Evolutionary conservation across 2,888 invertebrate genomes (phyloP), one percentile per base, ranked within the genome.

Genomic region (Gari tellinella): DNA sequence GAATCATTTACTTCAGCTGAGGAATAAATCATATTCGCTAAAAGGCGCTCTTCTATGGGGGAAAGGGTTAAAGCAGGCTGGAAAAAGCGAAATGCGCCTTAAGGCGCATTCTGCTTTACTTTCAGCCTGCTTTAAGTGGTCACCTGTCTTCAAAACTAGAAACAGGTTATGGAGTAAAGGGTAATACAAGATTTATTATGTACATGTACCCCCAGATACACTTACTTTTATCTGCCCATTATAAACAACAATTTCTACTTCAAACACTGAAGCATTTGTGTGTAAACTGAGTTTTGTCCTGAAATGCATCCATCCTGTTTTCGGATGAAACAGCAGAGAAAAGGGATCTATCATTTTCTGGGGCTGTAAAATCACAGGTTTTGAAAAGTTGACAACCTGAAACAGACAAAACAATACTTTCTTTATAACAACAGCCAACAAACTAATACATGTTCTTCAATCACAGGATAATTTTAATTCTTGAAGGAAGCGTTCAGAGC

Each of bases 201-300:
- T n/a, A n/a, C n/a, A n/a, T n/a, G n/a, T n/a, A n/a, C n/a, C n/a
- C n/a, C n/a, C n/a, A 31, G 10, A 7, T 31, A 7, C 10, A 31
- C 89, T 93, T 93, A 86, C 92, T 86, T 89, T 89, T 65, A 96
- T 92, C 89, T 94, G 94, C 52, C 96, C 96, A 90, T 95, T 94
- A 90, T 96, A 96, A 87, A 95, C 94, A 57, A 95, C 91, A 73
- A 96, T 92, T 38, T 96, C 95, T 76, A 96, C 93, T 81, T 93
- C 93, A 82, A 96, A 94, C 43, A 94, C 93, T 31, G 96, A 95
- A 67, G 96, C 94, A 91, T 96, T 96, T 21, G 96, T 96, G 89
- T 94, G 94, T 57, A 96, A 92, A 46, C 94, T 93, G 81, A 96
- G 93, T 80, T 93, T 93, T 14, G 95, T 94, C 85, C 94, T 94